These are phyloP conservation scores for Brachionus plicatilis DNA, from an alignment of 1,140 invertebrate species.

Conservation along the genomic window DNA sequence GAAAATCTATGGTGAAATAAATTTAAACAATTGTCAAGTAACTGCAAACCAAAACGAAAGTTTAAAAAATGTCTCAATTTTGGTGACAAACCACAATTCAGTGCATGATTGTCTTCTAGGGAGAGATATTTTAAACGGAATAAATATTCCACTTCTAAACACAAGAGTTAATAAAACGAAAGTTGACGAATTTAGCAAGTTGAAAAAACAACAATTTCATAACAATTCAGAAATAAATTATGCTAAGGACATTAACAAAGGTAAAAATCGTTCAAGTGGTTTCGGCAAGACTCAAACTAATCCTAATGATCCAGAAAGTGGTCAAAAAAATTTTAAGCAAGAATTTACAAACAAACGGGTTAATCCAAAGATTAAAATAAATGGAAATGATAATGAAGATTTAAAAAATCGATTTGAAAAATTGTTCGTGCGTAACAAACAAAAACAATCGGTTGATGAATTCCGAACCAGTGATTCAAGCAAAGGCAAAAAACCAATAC, in stretches of 20 bases:
- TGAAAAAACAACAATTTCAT: neutral
- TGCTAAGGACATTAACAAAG: neutral
- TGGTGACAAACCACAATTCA: conserved; percentile 5
- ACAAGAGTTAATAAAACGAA: neutral
- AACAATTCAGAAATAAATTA: neutral
- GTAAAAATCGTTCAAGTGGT: neutral
- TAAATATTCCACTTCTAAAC: neutral
- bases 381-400: neutral
- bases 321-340: neutral
- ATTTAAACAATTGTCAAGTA: conserved; percentile 14
- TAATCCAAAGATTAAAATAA: neutral
- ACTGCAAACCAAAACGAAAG: conserved; percentile 3
- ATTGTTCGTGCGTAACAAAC: neutral
- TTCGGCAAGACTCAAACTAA: neutral
- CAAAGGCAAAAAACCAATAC: neutral
- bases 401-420: conserved; percentile 6
- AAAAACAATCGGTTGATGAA: neutral
- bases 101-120: neutral
- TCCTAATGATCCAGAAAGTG: neutral
- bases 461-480: neutral
- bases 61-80: conserved; percentile 9
- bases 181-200: neutral
- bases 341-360: neutral
- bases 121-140: neutral
- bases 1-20: conserved; percentile 20